These are phyloP conservation scores for Ceratitis capitata DNA, from an alignment of 1,140 invertebrate species.

Conservation along the genomic window DNA sequence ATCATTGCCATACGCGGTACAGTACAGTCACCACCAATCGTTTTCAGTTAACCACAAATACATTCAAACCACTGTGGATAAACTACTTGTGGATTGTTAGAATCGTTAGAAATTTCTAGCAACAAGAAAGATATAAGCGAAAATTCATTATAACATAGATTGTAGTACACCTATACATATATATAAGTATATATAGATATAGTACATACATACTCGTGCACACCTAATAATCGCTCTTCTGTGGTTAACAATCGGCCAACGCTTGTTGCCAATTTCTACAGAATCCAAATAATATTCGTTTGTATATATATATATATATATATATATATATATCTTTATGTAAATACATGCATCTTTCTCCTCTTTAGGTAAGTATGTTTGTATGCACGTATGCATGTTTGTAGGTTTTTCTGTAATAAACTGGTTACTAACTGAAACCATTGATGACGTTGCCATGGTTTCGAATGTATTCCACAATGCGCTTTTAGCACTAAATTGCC, in stretches of 20 bases:
- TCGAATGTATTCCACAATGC: background rate
- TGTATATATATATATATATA: background rate
- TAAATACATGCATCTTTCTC: background rate
- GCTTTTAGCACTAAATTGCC: background rate
- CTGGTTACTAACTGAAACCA: background rate
- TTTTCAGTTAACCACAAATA: background rate
- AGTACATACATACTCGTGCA: too few species aligned
- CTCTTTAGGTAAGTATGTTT: too few species aligned
- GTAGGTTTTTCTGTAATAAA: too few species aligned
- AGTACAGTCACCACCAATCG: background rate
- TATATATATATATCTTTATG: background rate
- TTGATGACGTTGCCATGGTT: constrained; percentile 2
- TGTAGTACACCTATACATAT: background rate
- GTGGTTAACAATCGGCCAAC: background rate
- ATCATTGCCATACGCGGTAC: too few species aligned
- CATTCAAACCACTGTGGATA: background rate
- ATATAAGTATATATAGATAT: background rate
- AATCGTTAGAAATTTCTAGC: constrained; percentile 6
- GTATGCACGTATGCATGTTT: too few species aligned
- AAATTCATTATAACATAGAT: background rate
- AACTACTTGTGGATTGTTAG: constrained; percentile 33
- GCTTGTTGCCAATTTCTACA: constrained; percentile 1
- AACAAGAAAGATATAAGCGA: background rate
- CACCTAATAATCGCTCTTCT: background rate
- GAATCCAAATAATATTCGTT: background rate